phyloP scores from a whole-genome alignment of 2,888 invertebrate genomes.

The Hydraecia micacea region DNA sequence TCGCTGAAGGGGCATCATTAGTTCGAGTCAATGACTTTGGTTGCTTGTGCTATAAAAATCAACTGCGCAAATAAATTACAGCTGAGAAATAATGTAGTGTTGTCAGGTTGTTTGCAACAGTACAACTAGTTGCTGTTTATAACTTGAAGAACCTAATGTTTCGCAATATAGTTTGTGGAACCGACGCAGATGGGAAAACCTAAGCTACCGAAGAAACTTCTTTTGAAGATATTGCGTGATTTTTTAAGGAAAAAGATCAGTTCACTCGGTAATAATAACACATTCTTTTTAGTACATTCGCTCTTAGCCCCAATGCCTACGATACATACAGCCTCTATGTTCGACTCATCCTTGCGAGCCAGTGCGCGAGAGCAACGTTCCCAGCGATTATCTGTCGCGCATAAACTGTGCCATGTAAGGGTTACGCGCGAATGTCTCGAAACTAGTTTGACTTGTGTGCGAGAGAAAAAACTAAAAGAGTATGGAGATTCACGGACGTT shows the following conservation, averaged over 20 bases:
- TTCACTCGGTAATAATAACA: neutral
- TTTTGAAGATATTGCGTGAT: neutral
- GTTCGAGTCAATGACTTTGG: constrained; percentile 19
- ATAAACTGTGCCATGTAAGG: constrained; percentile 65
- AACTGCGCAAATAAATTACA: constrained; percentile 33
- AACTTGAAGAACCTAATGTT: neutral
- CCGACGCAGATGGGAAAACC: neutral
- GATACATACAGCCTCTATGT: neutral
- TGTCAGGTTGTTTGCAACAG: constrained; percentile 15
- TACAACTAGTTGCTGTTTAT: constrained; percentile 27
- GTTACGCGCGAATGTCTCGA: constrained; percentile 54
- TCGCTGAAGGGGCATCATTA: constrained; percentile 34
- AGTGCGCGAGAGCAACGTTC: constrained; percentile 47
- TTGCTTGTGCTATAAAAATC: constrained; percentile 23
- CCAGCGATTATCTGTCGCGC: constrained; percentile 55
- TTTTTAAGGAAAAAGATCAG: neutral
- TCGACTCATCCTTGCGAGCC: neutral
- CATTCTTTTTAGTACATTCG: neutral
- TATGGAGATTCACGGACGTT: constrained; percentile 49
- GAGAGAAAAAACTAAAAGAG: constrained; percentile 46
- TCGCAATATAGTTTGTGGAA: neutral
- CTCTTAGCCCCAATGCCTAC: neutral
- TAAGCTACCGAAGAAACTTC: neutral
- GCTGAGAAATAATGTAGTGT: constrained; percentile 20
- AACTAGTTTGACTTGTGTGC: constrained; percentile 69